Evolutionary conservation across 2,113 vertebrate genomes (phyloP), one percentile per base, ranked within the genome.

Genomic region (Pelvicachromis taeniatus): DNA sequence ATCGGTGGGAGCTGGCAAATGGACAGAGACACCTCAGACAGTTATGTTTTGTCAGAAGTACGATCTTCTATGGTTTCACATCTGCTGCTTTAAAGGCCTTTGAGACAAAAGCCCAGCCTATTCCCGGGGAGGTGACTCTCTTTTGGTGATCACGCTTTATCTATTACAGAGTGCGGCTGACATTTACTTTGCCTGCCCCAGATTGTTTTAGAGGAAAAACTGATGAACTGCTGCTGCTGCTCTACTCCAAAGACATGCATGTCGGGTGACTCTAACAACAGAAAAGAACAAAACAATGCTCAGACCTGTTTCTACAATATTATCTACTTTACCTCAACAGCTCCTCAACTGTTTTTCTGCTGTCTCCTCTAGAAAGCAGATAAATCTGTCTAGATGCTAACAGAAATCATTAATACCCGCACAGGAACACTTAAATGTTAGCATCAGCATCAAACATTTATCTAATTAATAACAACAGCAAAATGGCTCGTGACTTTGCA

Each of bases 121-220:
- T 58, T 58, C 8, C n/a, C 40, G 45, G 53, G n/a, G 40, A 54
- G 6, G 14, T 31, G 55, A 65, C 33, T 80, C 83, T 8, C 54
- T 91, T 75, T 78, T 54, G 19, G 78, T 4, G 81, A 92, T 93
- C 88, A 86, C 78, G 79, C 56, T 87, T 92, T 63, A 84, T 35
- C 40, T 38, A 83, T 91, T 78, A 90, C 19, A 52, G 61, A 6
- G 70, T 73, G 59, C 81, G 73, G 61, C 61, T 83, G 55, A 86
- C 77, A 82, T 73, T 80, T 9, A 75, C 81, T 83, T 59, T 88
- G 61, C 7, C 86, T 78, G 38, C 16, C 52, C 80, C 73, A 48
- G 68, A 80, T 77, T 78, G 5, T 73, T 16, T 38, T 77, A 52
- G 59, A 63, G 31, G 31, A 79, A 78, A 33, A 42, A 11, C 10